Conservation (phyloP, 2,797 vertebrate species). For the Anomalospiza imberbis region DNA sequence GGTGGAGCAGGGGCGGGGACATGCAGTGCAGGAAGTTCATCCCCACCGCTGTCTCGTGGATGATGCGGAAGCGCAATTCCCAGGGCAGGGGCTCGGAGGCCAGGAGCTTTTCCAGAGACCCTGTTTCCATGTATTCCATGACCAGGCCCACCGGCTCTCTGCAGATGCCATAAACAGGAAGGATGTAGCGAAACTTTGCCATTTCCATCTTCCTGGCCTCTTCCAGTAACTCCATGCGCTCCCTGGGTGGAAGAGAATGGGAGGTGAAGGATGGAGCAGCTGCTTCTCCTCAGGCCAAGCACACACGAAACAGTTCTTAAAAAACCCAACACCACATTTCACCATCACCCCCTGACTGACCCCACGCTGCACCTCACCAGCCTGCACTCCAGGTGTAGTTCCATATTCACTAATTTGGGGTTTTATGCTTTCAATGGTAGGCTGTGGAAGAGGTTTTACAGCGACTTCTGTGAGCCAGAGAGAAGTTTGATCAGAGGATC, state of each 20-base stretch:
- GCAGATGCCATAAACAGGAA: slow-evolving; percentile 96
- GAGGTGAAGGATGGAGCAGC: background rate
- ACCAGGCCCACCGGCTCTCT: slow-evolving; percentile 91
- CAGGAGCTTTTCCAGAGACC: slow-evolving; percentile 92
- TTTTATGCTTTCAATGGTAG: background rate
- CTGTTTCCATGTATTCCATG: slow-evolving; percentile 99
- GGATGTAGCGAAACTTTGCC: slow-evolving; percentile 95
- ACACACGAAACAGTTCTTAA: background rate
- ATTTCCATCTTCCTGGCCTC: slow-evolving; percentile 99
- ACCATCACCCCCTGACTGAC: background rate
- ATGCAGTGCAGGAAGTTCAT: slow-evolving; percentile 99
- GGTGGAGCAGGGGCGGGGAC: slow-evolving; percentile 91
- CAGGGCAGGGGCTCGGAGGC: slow-evolving; percentile 90
- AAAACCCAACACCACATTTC: accelerated
- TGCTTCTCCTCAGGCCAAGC: background rate
- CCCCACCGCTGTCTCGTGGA: slow-evolving; percentile 94
- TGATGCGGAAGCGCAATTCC: slow-evolving; percentile 93
- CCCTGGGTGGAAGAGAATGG: slow-evolving; percentile 72
- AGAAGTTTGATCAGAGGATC: background rate
- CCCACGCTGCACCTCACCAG: background rate
- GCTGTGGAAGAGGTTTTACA: too few species aligned
- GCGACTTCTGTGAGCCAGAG: background rate
- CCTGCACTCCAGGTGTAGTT: background rate
- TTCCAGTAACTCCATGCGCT: slow-evolving; percentile 89
- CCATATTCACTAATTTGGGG: background rate